phyloP scores from a whole-genome alignment of 2,888 invertebrate species.

The Bedellia somnulentella region DNA sequence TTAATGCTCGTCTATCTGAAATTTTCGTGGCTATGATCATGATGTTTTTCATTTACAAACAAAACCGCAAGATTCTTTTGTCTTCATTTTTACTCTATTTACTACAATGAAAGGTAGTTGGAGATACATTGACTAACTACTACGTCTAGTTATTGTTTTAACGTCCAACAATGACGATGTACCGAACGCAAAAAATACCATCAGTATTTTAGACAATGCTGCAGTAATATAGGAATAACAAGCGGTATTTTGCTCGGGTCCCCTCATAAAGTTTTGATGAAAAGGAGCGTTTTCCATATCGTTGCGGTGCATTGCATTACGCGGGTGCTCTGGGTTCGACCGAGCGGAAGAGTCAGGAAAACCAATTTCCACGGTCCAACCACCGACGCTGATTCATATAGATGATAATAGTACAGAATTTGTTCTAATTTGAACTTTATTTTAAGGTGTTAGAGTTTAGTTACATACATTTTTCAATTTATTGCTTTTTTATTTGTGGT shows the following conservation, averaged over 20 bases:
- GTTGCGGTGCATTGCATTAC: slow-evolving; percentile 22
- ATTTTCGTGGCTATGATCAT: too few relatives aligned
- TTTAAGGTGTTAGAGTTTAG: too few relatives aligned
- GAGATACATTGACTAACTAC: too few relatives aligned
- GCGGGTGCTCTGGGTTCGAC: slow-evolving; percentile 17
- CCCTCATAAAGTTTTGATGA: slow-evolving; percentile 16
- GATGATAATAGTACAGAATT: slow-evolving; percentile 14
- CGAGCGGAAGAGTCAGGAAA: slow-evolving; percentile 25
- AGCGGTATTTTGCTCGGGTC: slow-evolving; percentile 19
- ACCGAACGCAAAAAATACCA: not conserved
- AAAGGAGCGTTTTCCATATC: slow-evolving; percentile 19
- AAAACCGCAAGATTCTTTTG: too few relatives aligned
- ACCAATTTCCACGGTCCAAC: slow-evolving; percentile 20
- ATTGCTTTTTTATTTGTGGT: too few relatives aligned
- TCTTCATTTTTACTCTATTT: too few relatives aligned
- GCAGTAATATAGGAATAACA: slow-evolving; percentile 36
- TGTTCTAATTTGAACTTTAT: slow-evolving; percentile 14
- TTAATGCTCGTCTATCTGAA: too few relatives aligned
- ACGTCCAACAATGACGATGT: not conserved
- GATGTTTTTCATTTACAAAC: too few relatives aligned
- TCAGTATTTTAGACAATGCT: not conserved
- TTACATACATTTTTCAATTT: too few relatives aligned
- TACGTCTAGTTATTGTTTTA: too few relatives aligned
- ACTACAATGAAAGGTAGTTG: too few relatives aligned
- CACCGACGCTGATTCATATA: slow-evolving; percentile 3